Conservation (phyloP, 37 sponge, comb jelly and placozoan species). For the Theonella swinhoei region DNA sequence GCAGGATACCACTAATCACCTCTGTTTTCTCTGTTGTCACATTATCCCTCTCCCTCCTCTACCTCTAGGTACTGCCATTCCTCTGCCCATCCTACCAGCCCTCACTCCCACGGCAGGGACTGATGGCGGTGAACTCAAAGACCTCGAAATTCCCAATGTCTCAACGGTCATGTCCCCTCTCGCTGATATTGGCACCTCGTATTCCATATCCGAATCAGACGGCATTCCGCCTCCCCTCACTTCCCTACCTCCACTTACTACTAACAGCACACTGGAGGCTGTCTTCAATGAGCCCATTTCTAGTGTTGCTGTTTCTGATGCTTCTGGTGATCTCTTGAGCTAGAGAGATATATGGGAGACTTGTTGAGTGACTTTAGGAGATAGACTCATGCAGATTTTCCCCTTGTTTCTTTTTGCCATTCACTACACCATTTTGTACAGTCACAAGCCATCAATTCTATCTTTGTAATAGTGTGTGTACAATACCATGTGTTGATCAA, state of each 20-base stretch:
- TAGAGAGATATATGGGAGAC: too few species aligned
- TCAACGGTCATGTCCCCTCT: slow-evolving; percentile 31
- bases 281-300: slow-evolving; percentile 77
- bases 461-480: too few species aligned
- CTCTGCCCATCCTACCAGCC: slow-evolving; percentile 28
- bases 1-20: too few species aligned
- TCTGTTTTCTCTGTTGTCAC: too few species aligned
- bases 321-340: slow-evolving; percentile 1
- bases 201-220: slow-evolving; percentile 53
- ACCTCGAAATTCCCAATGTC: slow-evolving; percentile 30
- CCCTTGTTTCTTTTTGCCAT: neutral
- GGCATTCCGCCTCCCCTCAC: slow-evolving; percentile 49
- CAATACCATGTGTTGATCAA: too few species aligned
- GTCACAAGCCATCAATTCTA: too few species aligned
- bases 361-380: too few species aligned
- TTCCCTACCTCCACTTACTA: slow-evolving; percentile 59
- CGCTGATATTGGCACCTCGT: slow-evolving; percentile 48
- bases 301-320: slow-evolving; percentile 48
- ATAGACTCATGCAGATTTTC: slow-evolving; percentile 11
- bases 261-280: slow-evolving; percentile 65
- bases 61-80: slow-evolving; percentile 20
- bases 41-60: neutral
- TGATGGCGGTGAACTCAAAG: slow-evolving; percentile 20
- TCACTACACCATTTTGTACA: too few species aligned
- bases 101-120: slow-evolving; percentile 5